Conservation (phyloP, 2,888 invertebrate species). For the Pristionchus fissidentatus region DNA sequence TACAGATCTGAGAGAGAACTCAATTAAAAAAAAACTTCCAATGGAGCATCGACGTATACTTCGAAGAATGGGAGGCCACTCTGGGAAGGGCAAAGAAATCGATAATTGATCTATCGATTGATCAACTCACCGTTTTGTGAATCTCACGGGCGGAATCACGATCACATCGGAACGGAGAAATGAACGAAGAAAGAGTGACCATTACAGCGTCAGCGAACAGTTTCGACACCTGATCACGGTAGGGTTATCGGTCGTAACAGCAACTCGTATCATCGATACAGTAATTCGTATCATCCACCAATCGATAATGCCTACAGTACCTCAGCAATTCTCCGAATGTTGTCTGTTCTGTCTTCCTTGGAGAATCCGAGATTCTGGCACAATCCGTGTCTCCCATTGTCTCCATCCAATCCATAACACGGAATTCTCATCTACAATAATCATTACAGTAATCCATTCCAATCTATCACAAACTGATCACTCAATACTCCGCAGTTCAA, state of each 20-base stretch:
- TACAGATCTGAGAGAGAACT: conserved; percentile 83
- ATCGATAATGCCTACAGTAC: conserved; percentile 30
- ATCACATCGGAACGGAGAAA: conserved; percentile 92
- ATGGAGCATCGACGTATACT: conserved; percentile 94
- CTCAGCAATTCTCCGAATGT: conserved; percentile 84
- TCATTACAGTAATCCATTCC: background rate
- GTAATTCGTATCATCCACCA: background rate
- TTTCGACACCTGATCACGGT: conserved; percentile 86
- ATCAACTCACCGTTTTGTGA: conserved; percentile 81
- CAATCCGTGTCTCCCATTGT: conserved; percentile 95
- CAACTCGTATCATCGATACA: background rate
- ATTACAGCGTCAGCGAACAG: conserved; percentile 97
- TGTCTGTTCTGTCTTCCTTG: conserved; percentile 94
- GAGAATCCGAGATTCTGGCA: conserved; percentile 91
- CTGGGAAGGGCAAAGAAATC: conserved; percentile 73
- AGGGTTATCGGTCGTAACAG: background rate
- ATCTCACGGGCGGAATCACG: conserved; percentile 90
- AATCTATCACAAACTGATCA: background rate
- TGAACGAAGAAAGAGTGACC: conserved; percentile 94
- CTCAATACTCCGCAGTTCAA: background rate
- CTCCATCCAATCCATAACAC: conserved; percentile 95
- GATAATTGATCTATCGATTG: background rate
- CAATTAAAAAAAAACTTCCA: conserved; percentile 82
- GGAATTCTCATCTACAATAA: conserved; percentile 86
- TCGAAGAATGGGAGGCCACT: conserved; percentile 92